phyloP scores from a whole-genome alignment of 2,113 vertebrate genomes.

The Oncorhynchus masou region DNA sequence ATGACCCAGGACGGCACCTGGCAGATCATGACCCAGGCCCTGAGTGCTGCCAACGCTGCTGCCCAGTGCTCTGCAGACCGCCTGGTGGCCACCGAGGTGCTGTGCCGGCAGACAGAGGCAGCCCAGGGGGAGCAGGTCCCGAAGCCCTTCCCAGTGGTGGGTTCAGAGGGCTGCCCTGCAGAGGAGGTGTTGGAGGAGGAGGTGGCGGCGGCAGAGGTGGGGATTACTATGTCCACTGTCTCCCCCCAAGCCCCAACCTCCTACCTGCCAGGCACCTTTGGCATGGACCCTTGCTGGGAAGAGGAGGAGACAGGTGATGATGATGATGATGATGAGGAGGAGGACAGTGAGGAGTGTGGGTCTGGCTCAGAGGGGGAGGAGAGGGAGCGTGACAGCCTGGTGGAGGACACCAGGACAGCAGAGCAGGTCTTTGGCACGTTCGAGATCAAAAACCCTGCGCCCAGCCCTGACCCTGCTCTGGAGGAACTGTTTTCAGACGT shows the following conservation, averaged over 20 bases:
- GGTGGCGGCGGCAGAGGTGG: slow-evolving; percentile 64
- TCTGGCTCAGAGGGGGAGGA: slow-evolving; percentile 68
- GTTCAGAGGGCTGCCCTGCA: slow-evolving; percentile 68
- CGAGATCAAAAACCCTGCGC: slow-evolving; percentile 83
- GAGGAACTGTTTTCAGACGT: slow-evolving; percentile 93
- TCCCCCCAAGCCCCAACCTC: slow-evolving; percentile 63
- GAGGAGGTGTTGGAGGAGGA: slow-evolving; percentile 69
- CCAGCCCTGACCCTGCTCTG: slow-evolving; percentile 74
- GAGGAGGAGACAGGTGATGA: slow-evolving; percentile 45
- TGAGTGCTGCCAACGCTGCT: slow-evolving; percentile 68
- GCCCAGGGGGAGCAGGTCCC: slow-evolving; percentile 76
- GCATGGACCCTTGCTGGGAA: slow-evolving; percentile 82
- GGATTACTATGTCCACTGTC: slow-evolving; percentile 62
- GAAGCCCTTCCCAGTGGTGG: slow-evolving; percentile 67
- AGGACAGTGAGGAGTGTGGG: slow-evolving; percentile 68
- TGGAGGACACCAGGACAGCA: slow-evolving; percentile 75
- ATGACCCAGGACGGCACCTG: slow-evolving; percentile 94
- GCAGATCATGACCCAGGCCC: slow-evolving; percentile 80
- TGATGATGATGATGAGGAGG: slow-evolving; percentile 66
- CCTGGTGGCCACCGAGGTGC: slow-evolving; percentile 90
- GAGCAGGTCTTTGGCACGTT: slow-evolving; percentile 95
- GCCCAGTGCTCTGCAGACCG: slow-evolving; percentile 81
- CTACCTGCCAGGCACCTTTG: slow-evolving; percentile 69
- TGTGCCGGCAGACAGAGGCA: slow-evolving; percentile 83
- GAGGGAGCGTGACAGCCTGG: slow-evolving; percentile 68